Conservation (phyloP, 2,888 invertebrate genomes). For the Liodrosophila aerea region DNA sequence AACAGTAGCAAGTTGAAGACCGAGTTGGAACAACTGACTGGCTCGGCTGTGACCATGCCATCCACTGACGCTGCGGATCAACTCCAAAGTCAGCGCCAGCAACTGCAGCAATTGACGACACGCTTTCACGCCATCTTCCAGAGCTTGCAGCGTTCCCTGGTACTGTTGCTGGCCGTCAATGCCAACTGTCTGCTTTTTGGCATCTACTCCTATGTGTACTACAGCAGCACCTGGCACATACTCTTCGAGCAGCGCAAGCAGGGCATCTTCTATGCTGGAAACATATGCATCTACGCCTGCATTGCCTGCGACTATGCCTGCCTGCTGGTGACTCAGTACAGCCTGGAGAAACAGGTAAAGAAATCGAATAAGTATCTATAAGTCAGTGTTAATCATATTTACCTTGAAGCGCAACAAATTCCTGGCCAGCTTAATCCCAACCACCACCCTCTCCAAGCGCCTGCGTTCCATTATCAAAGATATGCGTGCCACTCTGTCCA, state of each 20-base stretch:
- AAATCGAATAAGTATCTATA: background rate
- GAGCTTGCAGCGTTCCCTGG: conserved; percentile 60
- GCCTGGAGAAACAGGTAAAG: conserved; percentile 57
- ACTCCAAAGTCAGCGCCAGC: conserved; percentile 25
- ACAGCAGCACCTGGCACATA: conserved; percentile 66
- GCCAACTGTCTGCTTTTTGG: conserved; percentile 74
- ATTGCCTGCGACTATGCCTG: conserved; percentile 73
- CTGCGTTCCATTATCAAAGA: conserved; percentile 42
- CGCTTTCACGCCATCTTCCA: conserved; percentile 37
- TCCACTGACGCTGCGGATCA: conserved; percentile 11
- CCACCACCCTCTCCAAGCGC: conserved; percentile 22
- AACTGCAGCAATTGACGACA: conserved; percentile 44
- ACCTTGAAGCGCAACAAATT: conserved; percentile 40
- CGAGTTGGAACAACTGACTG: conserved; percentile 21
- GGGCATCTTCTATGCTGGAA: conserved; percentile 72
- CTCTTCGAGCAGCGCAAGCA: conserved; percentile 61
- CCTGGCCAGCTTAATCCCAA: conserved; percentile 7
- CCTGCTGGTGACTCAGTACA: conserved; percentile 52
- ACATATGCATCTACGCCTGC: conserved; percentile 69
- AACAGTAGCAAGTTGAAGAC: conserved; percentile 12
- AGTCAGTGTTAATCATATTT: background rate
- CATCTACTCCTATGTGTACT: conserved; percentile 64
- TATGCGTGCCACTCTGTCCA: conserved; percentile 25
- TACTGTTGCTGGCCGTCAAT: conserved; percentile 68
- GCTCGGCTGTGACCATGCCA: conserved; percentile 9